Base-by-base conservation (phyloP, 2,888 invertebrate genomes). In the Chirona hameri region DNA sequence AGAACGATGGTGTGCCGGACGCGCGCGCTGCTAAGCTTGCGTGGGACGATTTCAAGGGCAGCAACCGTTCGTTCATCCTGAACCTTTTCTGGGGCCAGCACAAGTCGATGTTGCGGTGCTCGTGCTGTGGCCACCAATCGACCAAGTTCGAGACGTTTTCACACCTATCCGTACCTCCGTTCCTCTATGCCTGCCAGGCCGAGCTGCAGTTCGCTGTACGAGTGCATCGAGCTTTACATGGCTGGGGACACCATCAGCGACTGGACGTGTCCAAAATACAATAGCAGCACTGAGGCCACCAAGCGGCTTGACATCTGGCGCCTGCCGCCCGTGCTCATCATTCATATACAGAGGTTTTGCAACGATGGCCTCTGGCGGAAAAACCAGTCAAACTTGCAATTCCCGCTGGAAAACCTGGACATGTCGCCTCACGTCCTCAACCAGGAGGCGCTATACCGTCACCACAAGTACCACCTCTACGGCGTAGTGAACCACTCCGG, bases 401-500 rank as follows among this genome's bases (percentile, higher is more conserved):
- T 92, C 86, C 91, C 91, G 0, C 85, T 91, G 4, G 86, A 86
- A 3, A 88, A 88, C 81, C 87, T 92, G n/a, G 89, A 91, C 85
- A 86, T 92, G 84, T 87, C 86, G 52, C 86, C 87, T 0, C 89
- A 83, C 48, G 39, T 83, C 31, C 39, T 39, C 39, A 46, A 46
- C 46, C 24, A 10, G 10, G 12, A 79, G 39, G 79, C 79, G 39
- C 79, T 15, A 5, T 46, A 46, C 24, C 79, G 15, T 0, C 12
- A 4, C 21, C 21, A 24, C 46, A 39, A 24, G 79, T 97, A 95
- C 87, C 91, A 93, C 86, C 88, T 97, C 82, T 95, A 95, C 87
- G 96, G 93, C 0, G 93, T 97, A 83, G 95, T 96, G 81, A 95
- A 97, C 88, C 97, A 98, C 88, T 94, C 93, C 86, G 97, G 98